phyloP scores from a whole-genome alignment of 2,888 invertebrate genomes.

The Cyclophora albipunctata region DNA sequence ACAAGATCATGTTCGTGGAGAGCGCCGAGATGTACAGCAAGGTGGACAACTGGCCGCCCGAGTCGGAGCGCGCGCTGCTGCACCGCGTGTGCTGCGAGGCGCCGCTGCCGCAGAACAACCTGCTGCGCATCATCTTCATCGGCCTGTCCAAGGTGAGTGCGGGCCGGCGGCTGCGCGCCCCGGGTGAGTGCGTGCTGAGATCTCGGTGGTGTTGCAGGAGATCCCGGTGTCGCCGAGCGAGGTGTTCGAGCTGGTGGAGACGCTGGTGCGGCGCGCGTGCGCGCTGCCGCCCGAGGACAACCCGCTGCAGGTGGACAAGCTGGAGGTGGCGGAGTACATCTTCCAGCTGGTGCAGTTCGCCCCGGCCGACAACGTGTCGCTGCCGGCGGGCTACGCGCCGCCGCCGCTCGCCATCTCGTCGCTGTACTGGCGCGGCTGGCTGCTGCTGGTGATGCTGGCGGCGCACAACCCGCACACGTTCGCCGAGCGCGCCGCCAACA shows the following conservation, averaged over 20 bases:
- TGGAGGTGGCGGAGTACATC: conserved; percentile 90
- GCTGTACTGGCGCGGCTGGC: conserved; percentile 96
- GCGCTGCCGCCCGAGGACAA: conserved; percentile 83
- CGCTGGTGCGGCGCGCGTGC: conserved; percentile 89
- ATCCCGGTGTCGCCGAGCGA: conserved; percentile 88
- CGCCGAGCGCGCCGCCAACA: conserved; percentile 90
- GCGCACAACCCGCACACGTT: conserved; percentile 94
- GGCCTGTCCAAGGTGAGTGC: conserved; percentile 80
- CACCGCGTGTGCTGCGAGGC: conserved; percentile 90
- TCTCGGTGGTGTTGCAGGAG: conserved; percentile 65
- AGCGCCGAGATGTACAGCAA: conserved; percentile 87
- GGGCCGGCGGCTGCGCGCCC: too few species aligned
- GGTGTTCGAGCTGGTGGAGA: conserved; percentile 89
- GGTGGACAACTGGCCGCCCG: conserved; percentile 92
- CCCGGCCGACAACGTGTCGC: conserved; percentile 92
- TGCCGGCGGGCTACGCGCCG: conserved; percentile 89
- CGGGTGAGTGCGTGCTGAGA: too few species aligned
- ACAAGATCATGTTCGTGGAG: conserved; percentile 87
- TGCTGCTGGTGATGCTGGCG: conserved; percentile 84
- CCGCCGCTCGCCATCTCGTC: conserved; percentile 93
- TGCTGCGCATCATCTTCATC: conserved; percentile 87
- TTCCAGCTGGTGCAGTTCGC: conserved; percentile 94
- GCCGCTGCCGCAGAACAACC: conserved; percentile 89
- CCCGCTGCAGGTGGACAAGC: conserved; percentile 84
- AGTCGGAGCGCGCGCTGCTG: conserved; percentile 87